Evolutionary conservation across 2,113 vertebrate genomes (phyloP).

Genomic region (Grantiella picta): DNA sequence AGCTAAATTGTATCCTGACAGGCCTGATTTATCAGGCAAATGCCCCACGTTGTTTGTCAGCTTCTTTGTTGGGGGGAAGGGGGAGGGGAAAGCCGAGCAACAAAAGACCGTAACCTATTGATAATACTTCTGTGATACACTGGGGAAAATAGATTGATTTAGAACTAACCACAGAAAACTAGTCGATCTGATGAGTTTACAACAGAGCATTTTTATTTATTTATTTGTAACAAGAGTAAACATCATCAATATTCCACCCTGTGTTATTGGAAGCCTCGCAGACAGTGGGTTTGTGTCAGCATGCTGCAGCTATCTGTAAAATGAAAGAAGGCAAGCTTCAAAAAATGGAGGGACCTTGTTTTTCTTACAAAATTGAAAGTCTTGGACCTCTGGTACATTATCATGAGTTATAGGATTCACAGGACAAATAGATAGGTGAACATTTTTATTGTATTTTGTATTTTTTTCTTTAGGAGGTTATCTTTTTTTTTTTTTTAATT

Average conservation of each 20-base stretch:
- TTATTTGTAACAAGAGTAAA: constrained; percentile 42
- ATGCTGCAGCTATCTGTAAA: background rate
- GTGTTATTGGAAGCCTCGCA: constrained; percentile 1
- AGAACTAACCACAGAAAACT: constrained; percentile 17
- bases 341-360: background rate
- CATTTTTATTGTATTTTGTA: background rate
- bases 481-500: background rate
- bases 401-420: background rate
- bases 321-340: background rate
- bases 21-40: constrained; percentile 25
- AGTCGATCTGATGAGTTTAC: constrained; percentile 51
- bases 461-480: background rate
- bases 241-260: background rate
- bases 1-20: background rate
- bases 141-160: constrained; percentile 33
- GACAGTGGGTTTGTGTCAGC: background rate
- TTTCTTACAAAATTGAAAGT: background rate
- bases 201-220: constrained; percentile 21
- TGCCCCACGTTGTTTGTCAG: constrained; percentile 16
- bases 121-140: background rate
- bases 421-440: background rate
- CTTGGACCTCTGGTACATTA: background rate
- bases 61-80: constrained; percentile 42
- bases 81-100: constrained; percentile 45
- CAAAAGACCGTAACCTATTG: constrained; percentile 59